Percentiles rank a stretch among this genome's conserved stretches.
These are phyloP conservation scores for Steatocranus sp. DNA, from an alignment of 2,797 vertebrate genomes.

Conservation along the genomic window DNA sequence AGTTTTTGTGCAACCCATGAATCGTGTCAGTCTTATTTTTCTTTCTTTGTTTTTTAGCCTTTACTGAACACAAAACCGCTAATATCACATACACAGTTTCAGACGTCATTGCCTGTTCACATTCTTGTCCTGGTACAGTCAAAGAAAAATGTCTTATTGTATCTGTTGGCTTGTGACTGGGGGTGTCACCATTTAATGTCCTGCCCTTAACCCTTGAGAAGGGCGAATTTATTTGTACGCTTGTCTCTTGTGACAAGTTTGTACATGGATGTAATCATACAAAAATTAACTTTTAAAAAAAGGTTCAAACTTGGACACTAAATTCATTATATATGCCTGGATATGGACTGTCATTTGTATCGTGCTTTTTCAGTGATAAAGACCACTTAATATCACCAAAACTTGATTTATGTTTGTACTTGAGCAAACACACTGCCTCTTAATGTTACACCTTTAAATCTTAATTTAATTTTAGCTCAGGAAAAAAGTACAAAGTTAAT, in stretches of 20 bases:
- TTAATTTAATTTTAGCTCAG: neutral
- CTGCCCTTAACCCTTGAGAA: neutral
- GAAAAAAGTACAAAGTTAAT: neutral
- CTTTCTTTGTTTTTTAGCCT: neutral
- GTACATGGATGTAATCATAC: neutral
- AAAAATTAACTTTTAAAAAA: neutral
- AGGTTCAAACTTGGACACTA: neutral
- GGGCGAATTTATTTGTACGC: rapidly evolving
- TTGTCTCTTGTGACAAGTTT: neutral
- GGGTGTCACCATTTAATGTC: rapidly evolving
- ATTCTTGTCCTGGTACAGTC: neutral
- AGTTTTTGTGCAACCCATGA: neutral
- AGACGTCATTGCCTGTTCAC: neutral
- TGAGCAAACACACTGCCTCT: neutral
- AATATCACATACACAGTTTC: neutral
- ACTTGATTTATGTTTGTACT: neutral
- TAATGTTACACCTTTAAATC: neutral
- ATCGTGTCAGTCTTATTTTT: neutral
- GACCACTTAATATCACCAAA: neutral
- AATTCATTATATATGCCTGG: neutral
- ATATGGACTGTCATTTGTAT: neutral
- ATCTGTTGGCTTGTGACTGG: neutral
- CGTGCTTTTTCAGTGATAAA: neutral
- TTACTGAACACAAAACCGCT: neutral
- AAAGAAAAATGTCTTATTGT: neutral